These are phyloP conservation scores for Stenodera caucasica DNA, from an alignment of 2,888 invertebrate species.

Conservation along the genomic window DNA sequence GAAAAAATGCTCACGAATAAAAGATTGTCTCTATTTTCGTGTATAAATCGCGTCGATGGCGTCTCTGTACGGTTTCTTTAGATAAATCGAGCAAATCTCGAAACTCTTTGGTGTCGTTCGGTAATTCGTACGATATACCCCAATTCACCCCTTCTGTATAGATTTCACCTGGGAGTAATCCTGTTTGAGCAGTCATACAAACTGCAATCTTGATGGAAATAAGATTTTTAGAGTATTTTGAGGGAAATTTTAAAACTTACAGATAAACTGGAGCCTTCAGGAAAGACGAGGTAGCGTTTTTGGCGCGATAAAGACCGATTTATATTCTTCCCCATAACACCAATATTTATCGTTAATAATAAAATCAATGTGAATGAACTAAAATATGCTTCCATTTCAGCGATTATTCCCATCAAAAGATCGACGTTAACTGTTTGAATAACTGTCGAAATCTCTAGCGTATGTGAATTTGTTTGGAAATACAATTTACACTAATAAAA, in stretches of 20 bases:
- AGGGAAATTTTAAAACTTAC: conserved; percentile 54
- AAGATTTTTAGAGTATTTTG: neutral
- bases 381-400: no score
- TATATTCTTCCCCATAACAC: neutral
- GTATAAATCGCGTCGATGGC: conserved; percentile 69
- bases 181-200: conserved; percentile 61
- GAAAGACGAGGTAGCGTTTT: conserved; percentile 69
- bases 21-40: conserved; percentile 68
- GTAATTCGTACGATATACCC: conserved; percentile 73
- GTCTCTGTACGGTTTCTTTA: conserved; percentile 60
- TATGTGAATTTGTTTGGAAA: neutral
- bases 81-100: conserved; percentile 36
- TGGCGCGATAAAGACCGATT: conserved; percentile 58
- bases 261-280: conserved; percentile 72
- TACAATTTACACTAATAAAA: neutral
- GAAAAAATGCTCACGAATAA: conserved; percentile 65
- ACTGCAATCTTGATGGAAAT: conserved; percentile 58
- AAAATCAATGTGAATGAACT: neutral
- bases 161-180: conserved; percentile 49
- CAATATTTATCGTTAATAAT: neutral
- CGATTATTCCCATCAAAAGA: no score
- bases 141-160: conserved; percentile 71
- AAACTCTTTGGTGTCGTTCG: conserved; percentile 60
- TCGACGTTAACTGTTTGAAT: neutral
- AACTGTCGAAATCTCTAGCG: neutral